Evolutionary conservation across 2,113 vertebrate species (phyloP).

Genomic region (Zootoca vivipara): DNA sequence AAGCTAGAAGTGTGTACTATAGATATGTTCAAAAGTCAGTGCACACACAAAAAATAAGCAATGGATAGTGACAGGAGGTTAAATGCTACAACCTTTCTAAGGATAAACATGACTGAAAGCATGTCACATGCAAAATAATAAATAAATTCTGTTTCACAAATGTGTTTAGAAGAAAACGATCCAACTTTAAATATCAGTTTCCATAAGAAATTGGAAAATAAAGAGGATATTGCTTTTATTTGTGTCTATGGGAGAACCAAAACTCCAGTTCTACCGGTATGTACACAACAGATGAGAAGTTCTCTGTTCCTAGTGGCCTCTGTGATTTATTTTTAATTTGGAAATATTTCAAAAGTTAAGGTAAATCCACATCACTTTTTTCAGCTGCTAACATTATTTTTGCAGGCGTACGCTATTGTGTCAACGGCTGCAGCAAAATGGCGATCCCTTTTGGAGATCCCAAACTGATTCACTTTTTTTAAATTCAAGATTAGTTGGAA

Average conservation of each 20-base stretch:
- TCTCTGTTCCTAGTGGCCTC: neutral
- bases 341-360: constrained; percentile 38
- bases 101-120: neutral
- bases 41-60: neutral
- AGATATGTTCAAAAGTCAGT: neutral
- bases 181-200: neutral
- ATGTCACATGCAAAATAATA: neutral
- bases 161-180: neutral
- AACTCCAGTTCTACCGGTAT: neutral
- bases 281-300: neutral
- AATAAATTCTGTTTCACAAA: neutral
- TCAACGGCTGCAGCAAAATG: constrained; percentile 51
- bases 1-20: neutral
- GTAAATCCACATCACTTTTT: constrained; percentile 20
- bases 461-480: constrained; percentile 38
- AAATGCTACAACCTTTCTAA: neutral
- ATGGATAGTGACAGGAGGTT: neutral
- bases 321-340: neutral
- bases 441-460: constrained; percentile 32
- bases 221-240: neutral
- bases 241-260: neutral
- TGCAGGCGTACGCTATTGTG: constrained; percentile 23
- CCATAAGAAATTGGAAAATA: neutral
- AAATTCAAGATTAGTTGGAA: constrained; percentile 54
- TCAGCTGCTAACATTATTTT: constrained; percentile 19